Conservation (phyloP, 92 coral and sea anemone genomes). For the Phymanthus crucifer region DNA sequence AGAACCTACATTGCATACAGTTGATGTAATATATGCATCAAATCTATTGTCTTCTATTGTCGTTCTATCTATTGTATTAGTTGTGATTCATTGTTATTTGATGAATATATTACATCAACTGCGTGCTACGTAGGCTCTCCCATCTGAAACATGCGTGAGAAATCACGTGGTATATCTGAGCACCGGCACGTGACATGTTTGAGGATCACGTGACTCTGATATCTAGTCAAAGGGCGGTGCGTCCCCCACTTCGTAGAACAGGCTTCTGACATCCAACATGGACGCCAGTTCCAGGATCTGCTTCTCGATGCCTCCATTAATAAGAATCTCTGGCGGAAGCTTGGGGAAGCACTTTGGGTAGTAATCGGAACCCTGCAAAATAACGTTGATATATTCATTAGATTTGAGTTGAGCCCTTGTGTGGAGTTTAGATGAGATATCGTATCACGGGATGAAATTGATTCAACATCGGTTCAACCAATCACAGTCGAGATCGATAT, state of each 20-base stretch:
- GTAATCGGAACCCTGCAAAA: constrained; percentile 80
- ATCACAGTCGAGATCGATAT: too few species aligned
- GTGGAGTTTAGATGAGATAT: too few species aligned
- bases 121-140: too few species aligned
- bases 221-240: constrained; percentile 74
- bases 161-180: neutral
- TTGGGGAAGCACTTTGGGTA: constrained; percentile 91
- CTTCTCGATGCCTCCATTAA: constrained; percentile 82
- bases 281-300: constrained; percentile 88
- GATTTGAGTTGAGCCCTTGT: neutral
- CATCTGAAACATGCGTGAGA: too few species aligned
- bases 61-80: too few species aligned
- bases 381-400: neutral
- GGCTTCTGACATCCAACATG: constrained; percentile 86
- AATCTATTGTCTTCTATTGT: too few species aligned
- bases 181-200: neutral
- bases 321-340: constrained; percentile 81
- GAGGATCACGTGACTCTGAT: neutral
- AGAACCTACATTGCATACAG: too few species aligned
- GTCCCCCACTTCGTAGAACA: constrained; percentile 89
- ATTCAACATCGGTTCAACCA: too few species aligned
- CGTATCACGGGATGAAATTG: too few species aligned
- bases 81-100: too few species aligned
- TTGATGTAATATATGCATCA: too few species aligned
- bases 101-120: too few species aligned